phyloP scores from a whole-genome alignment of 1,140 invertebrate genomes.

The Plodia interpunctella region DNA sequence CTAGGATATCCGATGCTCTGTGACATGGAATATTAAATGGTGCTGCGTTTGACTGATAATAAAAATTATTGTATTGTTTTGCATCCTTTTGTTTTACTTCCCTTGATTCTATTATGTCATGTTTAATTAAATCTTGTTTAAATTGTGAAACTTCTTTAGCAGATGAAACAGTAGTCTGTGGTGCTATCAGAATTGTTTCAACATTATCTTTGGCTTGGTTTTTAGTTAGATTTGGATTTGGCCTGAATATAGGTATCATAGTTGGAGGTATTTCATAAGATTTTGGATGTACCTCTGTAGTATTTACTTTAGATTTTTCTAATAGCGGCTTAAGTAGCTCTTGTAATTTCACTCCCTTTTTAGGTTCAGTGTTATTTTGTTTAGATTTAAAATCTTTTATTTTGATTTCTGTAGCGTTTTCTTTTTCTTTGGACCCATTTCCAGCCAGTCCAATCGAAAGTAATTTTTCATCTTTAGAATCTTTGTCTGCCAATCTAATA shows the following conservation, averaged over 20 bases:
- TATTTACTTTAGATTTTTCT: slow-evolving; percentile 18
- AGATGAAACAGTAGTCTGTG: not conserved
- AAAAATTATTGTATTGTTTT: no score
- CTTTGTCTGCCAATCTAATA: not conserved
- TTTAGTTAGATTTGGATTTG: slow-evolving; percentile 7
- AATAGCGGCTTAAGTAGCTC: not conserved
- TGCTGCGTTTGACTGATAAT: slow-evolving; percentile 3
- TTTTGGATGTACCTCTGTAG: slow-evolving; percentile 7
- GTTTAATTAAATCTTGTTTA: not conserved
- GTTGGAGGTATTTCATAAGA: slow-evolving; percentile 11
- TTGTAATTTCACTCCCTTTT: slow-evolving; percentile 11
- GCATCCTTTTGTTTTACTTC: not conserved
- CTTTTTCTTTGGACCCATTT: not conserved
- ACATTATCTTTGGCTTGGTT: not conserved
- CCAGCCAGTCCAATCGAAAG: not conserved
- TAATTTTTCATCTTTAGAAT: not conserved
- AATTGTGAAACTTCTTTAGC: not conserved
- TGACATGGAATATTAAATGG: slow-evolving; percentile 27
- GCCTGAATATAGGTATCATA: slow-evolving; percentile 21
- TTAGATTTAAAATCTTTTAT: slow-evolving; percentile 2
- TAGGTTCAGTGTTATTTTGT: not conserved
- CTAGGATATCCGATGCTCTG: slow-evolving; percentile 25
- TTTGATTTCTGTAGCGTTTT: not conserved
- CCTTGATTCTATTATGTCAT: not conserved
- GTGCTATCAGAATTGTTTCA: not conserved